Evolutionary conservation across 1,140 invertebrate species (phyloP).

Genomic region (Hermatobates lingyangjiaoensis): DNA sequence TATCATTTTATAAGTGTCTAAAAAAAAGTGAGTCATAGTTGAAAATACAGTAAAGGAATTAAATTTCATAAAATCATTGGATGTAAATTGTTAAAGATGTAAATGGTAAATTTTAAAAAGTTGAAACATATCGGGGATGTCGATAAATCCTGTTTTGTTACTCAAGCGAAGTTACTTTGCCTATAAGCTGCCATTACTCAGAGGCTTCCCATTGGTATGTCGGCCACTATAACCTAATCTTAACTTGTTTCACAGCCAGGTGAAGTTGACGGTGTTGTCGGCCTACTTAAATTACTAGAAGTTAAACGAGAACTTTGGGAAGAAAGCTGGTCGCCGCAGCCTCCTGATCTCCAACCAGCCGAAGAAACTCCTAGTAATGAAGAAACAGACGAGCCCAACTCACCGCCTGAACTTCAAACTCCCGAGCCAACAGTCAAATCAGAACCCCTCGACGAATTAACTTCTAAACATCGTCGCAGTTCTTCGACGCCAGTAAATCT

Average conservation of each 20-base stretch:
- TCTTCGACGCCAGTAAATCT: slow-evolving; percentile 39
- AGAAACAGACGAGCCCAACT: slow-evolving; percentile 19
- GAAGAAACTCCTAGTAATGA: not conserved
- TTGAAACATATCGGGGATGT: too few species aligned
- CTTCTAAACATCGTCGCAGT: slow-evolving; percentile 27
- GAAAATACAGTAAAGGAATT: too few species aligned
- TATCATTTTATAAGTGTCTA: too few species aligned
- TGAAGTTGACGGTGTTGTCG: slow-evolving; percentile 59
- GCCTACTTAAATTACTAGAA: slow-evolving; percentile 58
- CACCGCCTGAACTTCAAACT: slow-evolving; percentile 24
- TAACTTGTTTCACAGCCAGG: slow-evolving; percentile 49
- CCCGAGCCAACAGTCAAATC: slow-evolving; percentile 24
- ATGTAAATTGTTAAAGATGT: too few species aligned
- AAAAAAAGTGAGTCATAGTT: too few species aligned
- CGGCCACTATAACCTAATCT: too few species aligned
- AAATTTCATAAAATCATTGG: too few species aligned
- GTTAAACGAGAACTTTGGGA: slow-evolving; percentile 57
- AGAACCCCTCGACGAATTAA: slow-evolving; percentile 18
- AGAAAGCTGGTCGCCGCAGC: slow-evolving; percentile 12
- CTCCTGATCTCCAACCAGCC: not conserved
- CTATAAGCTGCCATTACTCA: too few species aligned
- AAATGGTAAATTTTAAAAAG: too few species aligned
- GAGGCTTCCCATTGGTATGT: too few species aligned
- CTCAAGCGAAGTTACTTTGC: too few species aligned
- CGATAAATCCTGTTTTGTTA: too few species aligned